phyloP scores from a whole-genome alignment of 1,140 invertebrate genomes.

The Trichoplusia ni region DNA sequence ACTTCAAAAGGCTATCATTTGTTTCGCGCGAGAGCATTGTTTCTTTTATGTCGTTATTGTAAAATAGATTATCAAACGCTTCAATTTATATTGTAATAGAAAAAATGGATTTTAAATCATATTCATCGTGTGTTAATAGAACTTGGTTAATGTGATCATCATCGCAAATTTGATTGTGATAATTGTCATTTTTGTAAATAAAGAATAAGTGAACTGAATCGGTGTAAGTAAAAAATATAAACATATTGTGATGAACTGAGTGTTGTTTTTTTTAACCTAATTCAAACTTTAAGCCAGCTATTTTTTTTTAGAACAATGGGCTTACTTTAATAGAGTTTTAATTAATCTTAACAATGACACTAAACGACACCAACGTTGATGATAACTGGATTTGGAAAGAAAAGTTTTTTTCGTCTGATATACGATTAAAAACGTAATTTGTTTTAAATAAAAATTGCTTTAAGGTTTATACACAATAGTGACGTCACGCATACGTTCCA shows the following conservation, averaged over 20 bases:
- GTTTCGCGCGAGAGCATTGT: slow-evolving; percentile 12
- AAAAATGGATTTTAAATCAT: slow-evolving; percentile 28
- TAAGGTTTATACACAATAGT: no score
- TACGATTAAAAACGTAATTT: no score
- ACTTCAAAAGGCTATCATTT: slow-evolving; percentile 18
- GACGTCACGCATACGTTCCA: no score
- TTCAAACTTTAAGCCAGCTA: no score
- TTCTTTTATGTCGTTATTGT: slow-evolving; percentile 19
- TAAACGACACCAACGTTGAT: no score
- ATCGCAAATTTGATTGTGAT: slow-evolving; percentile 70
- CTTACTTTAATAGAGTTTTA: no score
- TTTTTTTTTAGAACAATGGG: no score
- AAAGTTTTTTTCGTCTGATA: no score
- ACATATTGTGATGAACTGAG: slow-evolving; percentile 15
- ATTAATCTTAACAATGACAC: no score
- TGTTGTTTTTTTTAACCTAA: slow-evolving; percentile 21
- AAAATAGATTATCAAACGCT: slow-evolving; percentile 28
- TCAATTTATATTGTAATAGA: slow-evolving; percentile 23
- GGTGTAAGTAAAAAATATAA: slow-evolving; percentile 53
- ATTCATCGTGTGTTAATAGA: slow-evolving; percentile 46
- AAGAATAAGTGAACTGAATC: slow-evolving; percentile 57
- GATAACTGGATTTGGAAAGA: no score
- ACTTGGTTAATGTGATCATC: slow-evolving; percentile 47
- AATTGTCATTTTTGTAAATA: slow-evolving; percentile 63
- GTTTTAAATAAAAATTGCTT: no score